Evolutionary conservation across 2,113 vertebrate species (phyloP), one percentile per base, ranked within the genome.

Genomic region (Scytalopus superciliaris): DNA sequence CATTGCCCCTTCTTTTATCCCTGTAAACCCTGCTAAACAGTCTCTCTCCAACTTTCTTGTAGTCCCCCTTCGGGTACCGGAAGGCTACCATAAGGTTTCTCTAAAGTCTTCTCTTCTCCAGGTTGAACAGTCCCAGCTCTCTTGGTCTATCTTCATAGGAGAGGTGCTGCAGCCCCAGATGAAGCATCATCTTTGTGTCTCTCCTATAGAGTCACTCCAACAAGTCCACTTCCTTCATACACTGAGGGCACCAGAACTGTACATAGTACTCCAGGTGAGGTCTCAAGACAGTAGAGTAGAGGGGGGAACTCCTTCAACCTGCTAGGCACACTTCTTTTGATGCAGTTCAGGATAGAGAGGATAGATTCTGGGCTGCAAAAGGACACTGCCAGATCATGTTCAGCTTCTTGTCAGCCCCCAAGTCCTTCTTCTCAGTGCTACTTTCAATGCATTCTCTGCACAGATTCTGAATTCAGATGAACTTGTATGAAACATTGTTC

Each of bases 21-120:
- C 72, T 44, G 35, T 5, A 7, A 33, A 3, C 50, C 27, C 8
- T 44, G 10, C 5, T 37, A 50, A 59, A 52, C 9, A 16, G 7
- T 16, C 14, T 52, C 14, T 72, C 25, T 74, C 37, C 37, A 66
- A 22, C 11, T 64, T 72, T 64, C 35, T 33, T 69, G 11, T 28
- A 78, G 2, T 1, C 31, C 16, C 23, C 14, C 18, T 44, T 37
- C 31, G 37, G 0, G 0, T n/a, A 44, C 33, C 24, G 15, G 14
- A 44, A 66, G 12, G 22, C 59, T 66, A 9, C 21, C 28, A 2
- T 10, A 9, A 28, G 9, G 9, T 72, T 4, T 47, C 6, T 12
- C 42, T 56, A 16, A 25, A 72, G 19, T 13, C 17, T 49, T 49
- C 30, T 52, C n/a, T 70, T 49, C 33, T 49, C 19, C 40, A 47